Percentiles rank a stretch among this genome's conserved stretches.
Conservation (phyloP, 1,140 invertebrate genomes). For the Eufriesea mexicana region DNA sequence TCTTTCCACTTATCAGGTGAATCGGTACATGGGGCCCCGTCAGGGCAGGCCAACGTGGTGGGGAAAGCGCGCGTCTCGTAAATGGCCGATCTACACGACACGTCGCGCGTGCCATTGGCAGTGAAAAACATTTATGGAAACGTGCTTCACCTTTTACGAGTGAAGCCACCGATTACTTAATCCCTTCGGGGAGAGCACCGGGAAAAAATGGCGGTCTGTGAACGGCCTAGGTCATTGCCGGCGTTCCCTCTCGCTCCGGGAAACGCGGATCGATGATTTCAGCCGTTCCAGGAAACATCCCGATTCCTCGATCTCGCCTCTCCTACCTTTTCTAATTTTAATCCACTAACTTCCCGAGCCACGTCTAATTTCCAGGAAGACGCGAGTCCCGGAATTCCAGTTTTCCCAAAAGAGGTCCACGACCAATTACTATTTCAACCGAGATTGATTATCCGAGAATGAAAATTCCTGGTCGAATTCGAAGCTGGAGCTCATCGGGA, state of each 20-base stretch:
- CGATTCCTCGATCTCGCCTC: too few species aligned
- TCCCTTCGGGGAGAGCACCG: slow-evolving; percentile 63
- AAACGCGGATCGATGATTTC: slow-evolving; percentile 32
- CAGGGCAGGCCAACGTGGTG: slow-evolving; percentile 11
- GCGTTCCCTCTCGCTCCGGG: slow-evolving; percentile 17
- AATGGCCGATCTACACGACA: slow-evolving; percentile 59
- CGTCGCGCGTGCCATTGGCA: slow-evolving; percentile 77
- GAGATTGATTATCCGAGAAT: too few species aligned
- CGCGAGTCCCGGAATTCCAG: too few species aligned
- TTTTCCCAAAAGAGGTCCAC: too few species aligned
- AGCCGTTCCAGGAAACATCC: not conserved
- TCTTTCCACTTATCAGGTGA: slow-evolving; percentile 42
- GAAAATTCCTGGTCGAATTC: too few species aligned
- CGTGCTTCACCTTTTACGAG: slow-evolving; percentile 80
- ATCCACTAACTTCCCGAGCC: too few species aligned
- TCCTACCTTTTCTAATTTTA: not conserved
- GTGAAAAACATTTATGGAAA: slow-evolving; percentile 81
- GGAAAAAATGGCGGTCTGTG: slow-evolving; percentile 55
- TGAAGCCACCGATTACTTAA: slow-evolving; percentile 79
- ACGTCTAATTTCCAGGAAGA: too few species aligned
- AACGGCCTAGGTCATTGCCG: slow-evolving; percentile 70
- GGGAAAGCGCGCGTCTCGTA: slow-evolving; percentile 53
- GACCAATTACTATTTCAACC: too few species aligned
- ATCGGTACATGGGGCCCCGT: slow-evolving; percentile 46
- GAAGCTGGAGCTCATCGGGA: too few species aligned